A percentile compares a stretch with the other conserved stretches of the same genome.
These are phyloP conservation scores for Urosaurus nigricauda DNA, from an alignment of 2,797 vertebrate species.

Conservation along the genomic window DNA sequence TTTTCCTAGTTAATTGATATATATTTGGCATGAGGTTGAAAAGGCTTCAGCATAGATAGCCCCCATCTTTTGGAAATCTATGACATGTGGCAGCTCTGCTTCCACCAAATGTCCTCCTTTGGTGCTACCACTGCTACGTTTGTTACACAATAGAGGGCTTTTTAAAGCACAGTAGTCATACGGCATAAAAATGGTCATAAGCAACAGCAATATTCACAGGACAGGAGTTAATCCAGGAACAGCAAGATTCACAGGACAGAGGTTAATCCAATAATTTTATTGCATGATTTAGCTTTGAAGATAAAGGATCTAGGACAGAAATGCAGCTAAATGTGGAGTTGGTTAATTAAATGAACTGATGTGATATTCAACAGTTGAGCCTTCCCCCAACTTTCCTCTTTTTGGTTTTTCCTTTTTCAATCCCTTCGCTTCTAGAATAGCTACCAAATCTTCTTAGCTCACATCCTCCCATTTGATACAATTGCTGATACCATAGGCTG, in stretches of 20 bases:
- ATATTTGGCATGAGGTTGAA: background rate
- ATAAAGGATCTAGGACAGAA: background rate
- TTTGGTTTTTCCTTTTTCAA: background rate
- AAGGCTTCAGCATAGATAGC: background rate
- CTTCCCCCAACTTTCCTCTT: background rate
- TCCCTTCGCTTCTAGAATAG: background rate
- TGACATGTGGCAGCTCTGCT: background rate
- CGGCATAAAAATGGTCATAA: background rate
- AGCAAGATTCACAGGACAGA: background rate
- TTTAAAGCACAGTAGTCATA: background rate
- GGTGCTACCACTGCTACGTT: background rate
- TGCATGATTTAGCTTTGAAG: background rate
- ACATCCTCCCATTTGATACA: background rate
- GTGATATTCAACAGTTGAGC: background rate
- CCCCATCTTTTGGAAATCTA: background rate
- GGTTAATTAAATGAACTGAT: background rate
- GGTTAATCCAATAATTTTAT: background rate
- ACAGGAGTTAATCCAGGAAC: background rate
- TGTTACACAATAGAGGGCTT: background rate
- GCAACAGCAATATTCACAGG: background rate
- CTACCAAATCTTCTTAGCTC: background rate
- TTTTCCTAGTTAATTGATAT: background rate
- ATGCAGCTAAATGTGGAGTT: background rate
- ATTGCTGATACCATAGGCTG: background rate
- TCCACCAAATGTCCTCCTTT: background rate